A percentile compares a stretch with the other conserved stretches of the same genome.
These are phyloP conservation scores for Sebastes oblongus DNA, from an alignment of 2,797 vertebrate genomes.

Conservation along the genomic window DNA sequence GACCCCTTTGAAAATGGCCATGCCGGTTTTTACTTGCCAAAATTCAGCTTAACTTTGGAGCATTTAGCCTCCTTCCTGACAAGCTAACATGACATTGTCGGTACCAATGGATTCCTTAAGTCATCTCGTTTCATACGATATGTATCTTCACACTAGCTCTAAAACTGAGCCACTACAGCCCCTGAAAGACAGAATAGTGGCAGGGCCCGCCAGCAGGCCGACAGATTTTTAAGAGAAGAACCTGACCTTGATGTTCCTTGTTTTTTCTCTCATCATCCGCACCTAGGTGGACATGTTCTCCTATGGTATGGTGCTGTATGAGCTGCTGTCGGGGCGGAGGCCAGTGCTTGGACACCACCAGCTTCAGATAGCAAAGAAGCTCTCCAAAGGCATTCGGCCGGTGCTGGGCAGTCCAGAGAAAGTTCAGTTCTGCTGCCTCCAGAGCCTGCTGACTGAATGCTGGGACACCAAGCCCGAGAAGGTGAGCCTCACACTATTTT, in stretches of 20 bases:
- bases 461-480: slow-evolving; percentile 98
- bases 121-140: too few relatives aligned
- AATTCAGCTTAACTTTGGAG: too few relatives aligned
- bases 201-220: too few relatives aligned
- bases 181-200: too few relatives aligned
- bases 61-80: too few relatives aligned
- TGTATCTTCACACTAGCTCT: too few relatives aligned
- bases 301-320: slow-evolving; percentile 96
- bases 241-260: not conserved
- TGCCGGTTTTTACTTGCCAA: too few relatives aligned
- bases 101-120: too few relatives aligned
- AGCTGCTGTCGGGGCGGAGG: slow-evolving; percentile 90
- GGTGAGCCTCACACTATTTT: slow-evolving; percentile 70
- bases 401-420: slow-evolving; percentile 87
- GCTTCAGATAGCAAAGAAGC: slow-evolving; percentile 93
- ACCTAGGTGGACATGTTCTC: slow-evolving; percentile 96
- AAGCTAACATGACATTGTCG: too few relatives aligned
- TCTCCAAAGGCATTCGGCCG: slow-evolving; percentile 93
- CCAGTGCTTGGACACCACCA: slow-evolving; percentile 92
- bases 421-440: slow-evolving; percentile 91
- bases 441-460: slow-evolving; percentile 89
- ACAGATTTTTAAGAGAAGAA: too few relatives aligned
- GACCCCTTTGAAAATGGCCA: too few relatives aligned
- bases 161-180: too few relatives aligned
- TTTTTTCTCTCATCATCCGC: not conserved